These are phyloP conservation scores for Syrphus vitripennis DNA, from an alignment of 2,888 invertebrate genomes.

Conservation along the genomic window DNA sequence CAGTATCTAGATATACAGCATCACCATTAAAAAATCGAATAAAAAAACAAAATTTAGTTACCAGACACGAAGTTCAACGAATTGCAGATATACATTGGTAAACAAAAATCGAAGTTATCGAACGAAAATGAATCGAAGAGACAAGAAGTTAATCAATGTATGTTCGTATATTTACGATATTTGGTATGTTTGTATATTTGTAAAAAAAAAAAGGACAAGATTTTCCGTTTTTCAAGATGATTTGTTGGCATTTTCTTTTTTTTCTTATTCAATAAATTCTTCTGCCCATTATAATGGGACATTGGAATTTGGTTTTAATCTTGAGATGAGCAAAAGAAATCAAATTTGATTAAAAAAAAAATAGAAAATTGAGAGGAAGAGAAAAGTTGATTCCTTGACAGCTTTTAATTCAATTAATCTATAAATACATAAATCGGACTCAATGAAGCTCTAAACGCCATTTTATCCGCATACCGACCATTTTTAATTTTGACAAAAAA, in stretches of 20 bases:
- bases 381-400: conserved; percentile 41
- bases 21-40: background rate
- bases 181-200: background rate
- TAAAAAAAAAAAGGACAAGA: background rate
- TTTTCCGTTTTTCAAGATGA: background rate
- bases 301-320: conserved; percentile 12
- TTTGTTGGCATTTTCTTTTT: conserved; percentile 38
- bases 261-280: conserved; percentile 13
- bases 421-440: no score
- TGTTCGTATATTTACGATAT: no score
- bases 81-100: conserved; percentile 27
- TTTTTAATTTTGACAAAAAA: no score
- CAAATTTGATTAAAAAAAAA: conserved; percentile 28
- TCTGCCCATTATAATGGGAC: conserved; percentile 6
- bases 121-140: background rate
- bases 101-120: conserved; percentile 19
- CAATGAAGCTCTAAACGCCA: no score
- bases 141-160: conserved; percentile 42
- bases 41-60: conserved; percentile 41
- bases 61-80: conserved; percentile 11
- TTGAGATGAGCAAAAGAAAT: background rate
- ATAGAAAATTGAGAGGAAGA: background rate
- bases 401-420: conserved; percentile 33
- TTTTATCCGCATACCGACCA: no score
- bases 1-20: background rate